Percentiles rank a stretch among this genome's conserved stretches.
phyloP scores from a whole-genome alignment of 64 coral and sea anemone species.

The Stichodactyla mertensii region DNA sequence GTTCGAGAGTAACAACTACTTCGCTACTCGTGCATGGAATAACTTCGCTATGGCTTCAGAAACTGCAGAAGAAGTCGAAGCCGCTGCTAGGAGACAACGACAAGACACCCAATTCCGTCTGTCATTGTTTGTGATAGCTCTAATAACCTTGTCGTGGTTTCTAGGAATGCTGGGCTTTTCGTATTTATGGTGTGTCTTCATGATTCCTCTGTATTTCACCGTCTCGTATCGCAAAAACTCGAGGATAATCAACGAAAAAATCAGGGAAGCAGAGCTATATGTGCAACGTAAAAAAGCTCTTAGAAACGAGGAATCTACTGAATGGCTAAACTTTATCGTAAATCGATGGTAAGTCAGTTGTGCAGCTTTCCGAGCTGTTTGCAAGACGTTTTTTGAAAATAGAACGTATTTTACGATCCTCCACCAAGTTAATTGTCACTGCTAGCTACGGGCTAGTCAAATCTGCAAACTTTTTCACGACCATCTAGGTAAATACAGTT shows the following conservation, averaged over 20 bases:
- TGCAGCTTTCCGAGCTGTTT: not conserved
- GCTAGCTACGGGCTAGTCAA: too few relatives aligned
- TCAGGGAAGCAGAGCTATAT: slow-evolving; percentile 76
- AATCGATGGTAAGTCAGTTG: slow-evolving; percentile 75
- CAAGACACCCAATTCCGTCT: slow-evolving; percentile 68
- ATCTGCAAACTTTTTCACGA: too few relatives aligned
- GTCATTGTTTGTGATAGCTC: slow-evolving; percentile 62
- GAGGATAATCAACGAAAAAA: slow-evolving; percentile 49
- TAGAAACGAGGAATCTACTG: slow-evolving; percentile 79
- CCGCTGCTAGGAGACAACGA: slow-evolving; percentile 49
- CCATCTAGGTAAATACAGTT: too few relatives aligned
- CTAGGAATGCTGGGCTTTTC: slow-evolving; percentile 71
- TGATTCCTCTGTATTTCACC: slow-evolving; percentile 79
- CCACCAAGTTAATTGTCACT: too few relatives aligned
- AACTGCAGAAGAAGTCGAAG: slow-evolving; percentile 49
- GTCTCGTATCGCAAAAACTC: slow-evolving; percentile 83
- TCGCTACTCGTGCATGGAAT: not conserved
- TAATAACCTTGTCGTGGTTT: slow-evolving; percentile 57
- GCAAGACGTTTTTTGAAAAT: not conserved
- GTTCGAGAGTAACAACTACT: not conserved
- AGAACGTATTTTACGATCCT: too few relatives aligned
- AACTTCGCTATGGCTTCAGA: slow-evolving; percentile 11
- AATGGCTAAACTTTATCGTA: slow-evolving; percentile 91
- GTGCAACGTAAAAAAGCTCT: slow-evolving; percentile 83
- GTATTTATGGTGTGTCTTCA: slow-evolving; percentile 59